These are phyloP conservation scores for Noctua janthina DNA, from an alignment of 2,888 invertebrate genomes.

Conservation along the genomic window DNA sequence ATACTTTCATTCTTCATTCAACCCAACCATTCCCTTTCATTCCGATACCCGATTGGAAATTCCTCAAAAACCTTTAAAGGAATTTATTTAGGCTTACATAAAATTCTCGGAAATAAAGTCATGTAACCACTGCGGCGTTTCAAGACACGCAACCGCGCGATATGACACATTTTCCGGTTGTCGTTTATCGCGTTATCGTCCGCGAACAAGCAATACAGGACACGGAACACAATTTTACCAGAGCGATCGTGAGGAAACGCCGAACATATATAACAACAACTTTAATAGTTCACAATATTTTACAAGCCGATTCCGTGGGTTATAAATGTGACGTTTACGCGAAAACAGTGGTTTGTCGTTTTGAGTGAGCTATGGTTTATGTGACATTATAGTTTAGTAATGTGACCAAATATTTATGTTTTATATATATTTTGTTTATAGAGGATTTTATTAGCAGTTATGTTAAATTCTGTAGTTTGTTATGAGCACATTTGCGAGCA, in stretches of 20 bases:
- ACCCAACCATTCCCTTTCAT: constrained; percentile 21
- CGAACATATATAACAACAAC: constrained; percentile 44
- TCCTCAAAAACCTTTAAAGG: constrained; percentile 21
- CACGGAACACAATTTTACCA: constrained; percentile 38
- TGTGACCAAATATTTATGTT: constrained; percentile 12
- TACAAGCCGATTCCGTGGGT: constrained; percentile 54
- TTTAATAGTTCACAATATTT: constrained; percentile 56
- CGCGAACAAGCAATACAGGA: constrained; percentile 50
- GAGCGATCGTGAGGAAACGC: constrained; percentile 50
- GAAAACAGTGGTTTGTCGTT: constrained; percentile 48
- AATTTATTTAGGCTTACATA: constrained; percentile 29
- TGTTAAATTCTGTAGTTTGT: not conserved
- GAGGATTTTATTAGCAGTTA: not conserved
- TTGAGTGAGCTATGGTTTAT: constrained; percentile 45
- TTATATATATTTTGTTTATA: not conserved
- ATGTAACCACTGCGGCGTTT: constrained; percentile 11
- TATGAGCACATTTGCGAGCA: not conserved
- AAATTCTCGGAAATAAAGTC: constrained; percentile 45
- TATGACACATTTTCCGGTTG: constrained; percentile 30
- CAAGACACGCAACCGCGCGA: constrained; percentile 33
- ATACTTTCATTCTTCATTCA: constrained; percentile 34
- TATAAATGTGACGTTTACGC: constrained; percentile 53
- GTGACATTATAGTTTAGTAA: constrained; percentile 27
- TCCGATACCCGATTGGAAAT: constrained; percentile 36
- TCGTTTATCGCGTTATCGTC: constrained; percentile 48